Percentiles rank a stretch among this genome's conserved stretches.
These are phyloP conservation scores for Galleria mellonella DNA, from an alignment of 1,140 invertebrate species.

Conservation along the genomic window DNA sequence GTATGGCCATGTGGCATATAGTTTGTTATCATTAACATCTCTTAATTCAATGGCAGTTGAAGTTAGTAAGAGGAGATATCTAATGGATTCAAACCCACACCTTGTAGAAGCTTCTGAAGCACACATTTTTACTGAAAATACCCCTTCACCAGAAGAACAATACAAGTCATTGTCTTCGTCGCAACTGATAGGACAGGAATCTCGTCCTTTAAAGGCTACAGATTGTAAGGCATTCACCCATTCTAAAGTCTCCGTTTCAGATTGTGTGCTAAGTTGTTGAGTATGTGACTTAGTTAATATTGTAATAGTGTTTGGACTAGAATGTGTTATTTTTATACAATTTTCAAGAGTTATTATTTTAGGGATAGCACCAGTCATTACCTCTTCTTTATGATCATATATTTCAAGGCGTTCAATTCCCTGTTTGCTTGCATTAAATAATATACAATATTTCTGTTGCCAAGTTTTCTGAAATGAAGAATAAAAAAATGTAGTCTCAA, in stretches of 20 bases:
- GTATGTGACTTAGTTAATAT: conserved; percentile 83
- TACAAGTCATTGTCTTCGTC: conserved; percentile 92
- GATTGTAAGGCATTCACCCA: conserved; percentile 87
- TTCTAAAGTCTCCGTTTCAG: conserved; percentile 82
- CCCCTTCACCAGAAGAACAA: conserved; percentile 85
- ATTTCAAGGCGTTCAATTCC: conserved; percentile 89
- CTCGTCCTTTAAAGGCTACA: conserved; percentile 86
- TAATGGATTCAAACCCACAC: conserved; percentile 81
- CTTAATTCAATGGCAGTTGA: conserved; percentile 83
- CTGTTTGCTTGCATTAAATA: conserved; percentile 87
- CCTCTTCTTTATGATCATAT: conserved; percentile 84
- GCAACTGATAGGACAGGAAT: conserved; percentile 76
- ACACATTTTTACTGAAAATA: conserved; percentile 86
- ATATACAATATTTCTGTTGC: conserved; percentile 84
- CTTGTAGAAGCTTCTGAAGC: conserved; percentile 85
- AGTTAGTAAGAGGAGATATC: conserved; percentile 84
- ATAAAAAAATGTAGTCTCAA: conserved; percentile 4
- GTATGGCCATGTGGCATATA: conserved; percentile 90
- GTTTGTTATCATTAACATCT: conserved; percentile 77
- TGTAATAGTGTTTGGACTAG: conserved; percentile 76
- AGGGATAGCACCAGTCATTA: conserved; percentile 77
- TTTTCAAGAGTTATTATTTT: conserved; percentile 89
- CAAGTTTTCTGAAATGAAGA: conserved; percentile 81
- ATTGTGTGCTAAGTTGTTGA: conserved; percentile 82
- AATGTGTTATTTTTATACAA: conserved; percentile 87